Evolutionary conservation across 1,140 invertebrate genomes (phyloP).

Genomic region (Liolophura sinensis): DNA sequence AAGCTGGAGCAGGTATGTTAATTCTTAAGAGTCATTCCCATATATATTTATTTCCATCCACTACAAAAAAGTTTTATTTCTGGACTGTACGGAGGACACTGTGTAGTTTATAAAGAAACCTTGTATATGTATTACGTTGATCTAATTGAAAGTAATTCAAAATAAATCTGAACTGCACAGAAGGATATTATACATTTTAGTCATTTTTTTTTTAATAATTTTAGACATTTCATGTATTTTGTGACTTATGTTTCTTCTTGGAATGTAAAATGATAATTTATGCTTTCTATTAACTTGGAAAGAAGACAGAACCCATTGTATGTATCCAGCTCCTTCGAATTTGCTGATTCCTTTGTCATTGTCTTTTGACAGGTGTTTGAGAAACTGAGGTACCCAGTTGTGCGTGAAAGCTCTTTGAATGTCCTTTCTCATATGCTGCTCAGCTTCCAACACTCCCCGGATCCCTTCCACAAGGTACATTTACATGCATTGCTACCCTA

Average conservation of each 20-base stretch:
- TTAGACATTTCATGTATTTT: too few relatives aligned
- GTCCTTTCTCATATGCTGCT: conserved; percentile 48
- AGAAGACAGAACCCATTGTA: not conserved
- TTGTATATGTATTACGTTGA: too few relatives aligned
- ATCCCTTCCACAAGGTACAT: conserved; percentile 54
- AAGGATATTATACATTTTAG: too few relatives aligned
- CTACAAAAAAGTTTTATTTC: not conserved
- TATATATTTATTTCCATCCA: not conserved
- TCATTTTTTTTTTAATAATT: too few relatives aligned
- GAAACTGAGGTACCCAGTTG: conserved; percentile 33
- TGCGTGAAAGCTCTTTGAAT: conserved; percentile 37
- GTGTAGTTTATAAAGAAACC: too few relatives aligned
- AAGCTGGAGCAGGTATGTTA: conserved; percentile 47
- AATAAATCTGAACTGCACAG: too few relatives aligned
- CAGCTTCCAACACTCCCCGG: conserved; percentile 51
- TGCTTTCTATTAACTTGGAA: too few relatives aligned
- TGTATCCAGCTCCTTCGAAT: not conserved
- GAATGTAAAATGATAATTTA: too few relatives aligned
- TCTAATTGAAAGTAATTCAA: too few relatives aligned
- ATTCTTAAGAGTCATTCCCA: too few relatives aligned
- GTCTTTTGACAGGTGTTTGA: conserved; percentile 40
- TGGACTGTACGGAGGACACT: not conserved
- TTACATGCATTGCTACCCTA: not conserved
- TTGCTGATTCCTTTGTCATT: not conserved
- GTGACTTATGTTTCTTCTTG: too few relatives aligned